Conservation (phyloP, 2,888 invertebrate species). For the Eudasyphora cyanicolor region DNA sequence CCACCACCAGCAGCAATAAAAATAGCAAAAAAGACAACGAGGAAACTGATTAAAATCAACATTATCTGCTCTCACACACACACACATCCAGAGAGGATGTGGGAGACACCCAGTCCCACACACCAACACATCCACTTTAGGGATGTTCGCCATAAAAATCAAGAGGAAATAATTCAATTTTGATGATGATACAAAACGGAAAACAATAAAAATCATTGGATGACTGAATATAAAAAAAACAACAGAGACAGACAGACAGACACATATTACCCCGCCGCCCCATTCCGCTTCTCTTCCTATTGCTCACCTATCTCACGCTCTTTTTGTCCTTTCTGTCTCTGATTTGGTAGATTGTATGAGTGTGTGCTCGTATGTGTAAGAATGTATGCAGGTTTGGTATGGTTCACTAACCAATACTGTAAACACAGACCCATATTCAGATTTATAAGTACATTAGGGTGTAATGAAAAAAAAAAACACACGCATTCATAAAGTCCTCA, state of each 20-base stretch:
- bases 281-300: not conserved
- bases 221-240: conserved; percentile 37
- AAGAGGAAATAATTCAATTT: conserved; percentile 65
- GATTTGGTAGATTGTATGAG: not conserved
- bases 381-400: not conserved
- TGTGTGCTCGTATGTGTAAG: not conserved
- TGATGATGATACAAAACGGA: conserved; percentile 65
- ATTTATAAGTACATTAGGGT: too few relatives aligned
- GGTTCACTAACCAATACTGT: too few relatives aligned
- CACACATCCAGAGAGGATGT: too few relatives aligned
- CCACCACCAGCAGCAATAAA: not conserved
- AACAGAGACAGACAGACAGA: conserved; percentile 26
- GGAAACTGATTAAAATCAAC: conserved; percentile 59
- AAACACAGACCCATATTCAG: too few relatives aligned
- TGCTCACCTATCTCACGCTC: not conserved
- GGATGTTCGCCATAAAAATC: conserved; percentile 58
- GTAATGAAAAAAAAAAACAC: too few relatives aligned
- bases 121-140: conserved; percentile 49
- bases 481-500: too few relatives aligned
- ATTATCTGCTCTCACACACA: conserved; percentile 32
- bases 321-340: not conserved
- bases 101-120: too few relatives aligned
- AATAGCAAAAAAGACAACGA: conserved; percentile 31
- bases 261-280: too few relatives aligned
- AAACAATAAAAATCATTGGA: conserved; percentile 63